Evolutionary conservation across 2,888 invertebrate species (phyloP), one percentile per base, ranked within the genome.

Genomic region (Tetramorium bicarinatum): DNA sequence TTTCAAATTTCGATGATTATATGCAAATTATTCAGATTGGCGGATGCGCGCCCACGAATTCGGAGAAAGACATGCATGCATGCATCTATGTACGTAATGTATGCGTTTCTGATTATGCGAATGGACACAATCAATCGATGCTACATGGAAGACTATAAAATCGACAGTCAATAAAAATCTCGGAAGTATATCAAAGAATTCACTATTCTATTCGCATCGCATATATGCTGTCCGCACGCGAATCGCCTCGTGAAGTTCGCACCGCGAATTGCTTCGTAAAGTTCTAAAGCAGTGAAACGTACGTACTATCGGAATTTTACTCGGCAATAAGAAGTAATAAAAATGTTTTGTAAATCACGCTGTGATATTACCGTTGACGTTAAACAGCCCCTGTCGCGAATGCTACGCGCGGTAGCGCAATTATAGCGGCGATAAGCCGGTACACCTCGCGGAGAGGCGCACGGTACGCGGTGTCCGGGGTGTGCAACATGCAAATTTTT

Each of bases 401-500:
- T 61, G 18, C 47, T 21, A 61, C 38, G 41, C 77, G 29, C n/a
- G 21, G 62, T 29, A 11, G 41, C 44, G 41, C 52, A 62, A 76
- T 81, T 64, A 61, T n/a, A 38, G 18, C n/a, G 44, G 62, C 62
- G 81, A 81, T 81, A 81, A 81, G 77, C 79, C 41, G 11, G 56
- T n/a, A 13, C 29, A 34, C 29, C n/a, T 15, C 49, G 59, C 59
- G 11, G 61, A 62, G 81, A 52, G 29, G 29, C 66, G 47, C 47
- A 59, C 47, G 79, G 11, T 79, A 34, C 25, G 38, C 64, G 29
- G 29, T 34, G 64, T 41, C 54, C 72, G 21, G 67, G 29, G 44
- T 56, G 25, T 64, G 49, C 47, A 29, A 76, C 79, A 81, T 81
- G 81, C 77, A 81, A 81, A 81, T 81, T 81, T 81, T 76, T 81